A percentile compares a stretch with the other conserved stretches of the same genome.
Conservation (phyloP, 2,113 vertebrate genomes). For the Ceuthmochares aereus region DNA sequence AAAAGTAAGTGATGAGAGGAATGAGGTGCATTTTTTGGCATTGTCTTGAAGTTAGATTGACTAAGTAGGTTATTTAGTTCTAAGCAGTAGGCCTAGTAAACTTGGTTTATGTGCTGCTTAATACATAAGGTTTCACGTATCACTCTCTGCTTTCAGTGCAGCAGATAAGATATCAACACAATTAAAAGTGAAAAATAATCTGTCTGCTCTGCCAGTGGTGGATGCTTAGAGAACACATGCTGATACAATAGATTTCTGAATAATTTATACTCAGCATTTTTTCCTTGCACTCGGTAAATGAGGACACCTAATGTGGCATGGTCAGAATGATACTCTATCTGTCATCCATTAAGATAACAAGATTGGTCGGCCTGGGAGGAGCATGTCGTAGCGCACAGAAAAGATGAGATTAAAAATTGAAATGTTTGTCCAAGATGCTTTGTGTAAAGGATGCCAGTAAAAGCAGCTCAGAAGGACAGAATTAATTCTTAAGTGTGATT, state of each 20-base stretch:
- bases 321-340: constrained; percentile 79
- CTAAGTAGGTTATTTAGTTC: constrained; percentile 75
- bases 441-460: constrained; percentile 34
- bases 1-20: constrained; percentile 29
- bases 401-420: constrained; percentile 68
- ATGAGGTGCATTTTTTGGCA: background rate
- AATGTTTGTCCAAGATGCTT: constrained; percentile 2
- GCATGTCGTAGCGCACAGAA: background rate
- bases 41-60: constrained; percentile 35
- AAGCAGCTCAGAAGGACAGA: constrained; percentile 29
- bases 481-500: constrained; percentile 41
- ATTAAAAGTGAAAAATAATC: constrained; percentile 95
- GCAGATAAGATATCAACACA: constrained; percentile 89
- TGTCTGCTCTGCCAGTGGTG: constrained; percentile 74
- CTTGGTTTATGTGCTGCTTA: constrained; percentile 64
- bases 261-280: constrained; percentile 88
- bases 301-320: constrained; percentile 82
- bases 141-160: constrained; percentile 83
- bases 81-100: constrained; percentile 78
- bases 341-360: constrained; percentile 92
- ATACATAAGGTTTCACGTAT: constrained; percentile 79
- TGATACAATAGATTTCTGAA: constrained; percentile 81
- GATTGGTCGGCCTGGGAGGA: constrained; percentile 77
- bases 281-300: constrained; percentile 92
- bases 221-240: constrained; percentile 85